phyloP scores from a whole-genome alignment of 2,888 invertebrate genomes.

The Coelinius sp. region DNA sequence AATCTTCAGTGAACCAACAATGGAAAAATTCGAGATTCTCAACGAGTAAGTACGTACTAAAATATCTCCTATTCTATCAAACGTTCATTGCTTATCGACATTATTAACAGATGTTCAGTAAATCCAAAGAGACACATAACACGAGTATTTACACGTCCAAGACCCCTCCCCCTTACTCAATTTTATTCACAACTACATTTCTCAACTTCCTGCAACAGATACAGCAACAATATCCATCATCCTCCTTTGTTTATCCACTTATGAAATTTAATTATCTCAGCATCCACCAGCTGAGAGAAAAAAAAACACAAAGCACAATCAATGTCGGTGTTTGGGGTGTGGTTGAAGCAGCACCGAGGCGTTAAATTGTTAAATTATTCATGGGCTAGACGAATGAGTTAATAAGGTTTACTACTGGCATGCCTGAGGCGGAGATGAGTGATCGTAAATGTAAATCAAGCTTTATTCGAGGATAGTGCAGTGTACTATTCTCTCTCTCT shows the following conservation, averaged over 20 bases:
- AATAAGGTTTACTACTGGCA: conserved; percentile 56
- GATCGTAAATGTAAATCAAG: conserved; percentile 63
- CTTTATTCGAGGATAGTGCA: conserved; percentile 31
- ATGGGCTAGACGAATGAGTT: conserved; percentile 60
- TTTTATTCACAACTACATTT: neutral
- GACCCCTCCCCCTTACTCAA: neutral
- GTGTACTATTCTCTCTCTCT: conserved; percentile 4
- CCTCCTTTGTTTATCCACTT: neutral
- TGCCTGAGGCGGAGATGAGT: conserved; percentile 54
- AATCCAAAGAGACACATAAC: too few species aligned
- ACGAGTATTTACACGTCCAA: too few species aligned
- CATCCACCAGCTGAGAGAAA: too few species aligned
- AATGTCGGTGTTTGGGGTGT: neutral
- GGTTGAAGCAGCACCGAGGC: conserved; percentile 34
- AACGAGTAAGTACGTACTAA: too few species aligned
- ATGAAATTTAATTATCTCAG: neutral
- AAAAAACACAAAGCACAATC: neutral
- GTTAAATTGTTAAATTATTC: conserved; percentile 59
- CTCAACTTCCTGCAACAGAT: neutral
- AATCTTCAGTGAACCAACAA: too few species aligned
- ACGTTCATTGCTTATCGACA: neutral
- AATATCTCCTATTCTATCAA: neutral
- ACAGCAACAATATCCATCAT: neutral
- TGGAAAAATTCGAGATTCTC: too few species aligned
- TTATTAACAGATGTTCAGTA: neutral